Evolutionary conservation across 2,113 vertebrate species (phyloP).

Genomic region (Oceanodroma tethys): DNA sequence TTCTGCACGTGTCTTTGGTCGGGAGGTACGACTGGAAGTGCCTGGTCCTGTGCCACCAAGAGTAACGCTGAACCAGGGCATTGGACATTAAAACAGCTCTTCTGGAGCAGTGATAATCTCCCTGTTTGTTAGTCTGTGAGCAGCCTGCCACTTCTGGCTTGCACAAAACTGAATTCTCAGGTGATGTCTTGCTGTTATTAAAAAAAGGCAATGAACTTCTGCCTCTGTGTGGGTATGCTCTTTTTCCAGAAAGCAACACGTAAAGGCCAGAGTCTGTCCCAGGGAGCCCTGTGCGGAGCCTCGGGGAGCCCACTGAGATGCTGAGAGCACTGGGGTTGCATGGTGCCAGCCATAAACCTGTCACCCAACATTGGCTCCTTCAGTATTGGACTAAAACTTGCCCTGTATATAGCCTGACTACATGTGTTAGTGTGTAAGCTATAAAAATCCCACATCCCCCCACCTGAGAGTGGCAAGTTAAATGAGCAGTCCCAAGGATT

Average conservation of each 20-base stretch:
- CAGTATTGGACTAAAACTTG: not conserved
- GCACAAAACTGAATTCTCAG: not conserved
- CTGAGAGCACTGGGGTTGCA: not conserved
- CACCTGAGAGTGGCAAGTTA: not conserved
- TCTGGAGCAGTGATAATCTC: not conserved
- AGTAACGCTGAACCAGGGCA: not conserved
- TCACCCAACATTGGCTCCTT: not conserved
- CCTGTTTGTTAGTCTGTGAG: not conserved
- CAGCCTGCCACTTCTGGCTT: not conserved
- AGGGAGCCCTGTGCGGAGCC: not conserved
- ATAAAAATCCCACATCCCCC: not conserved
- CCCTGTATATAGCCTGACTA: not conserved
- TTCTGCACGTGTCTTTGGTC: not conserved
- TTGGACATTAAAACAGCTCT: not conserved
- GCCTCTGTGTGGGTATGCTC: not conserved
- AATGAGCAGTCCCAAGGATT: not conserved
- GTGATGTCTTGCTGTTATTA: not conserved
- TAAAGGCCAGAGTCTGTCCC: not conserved
- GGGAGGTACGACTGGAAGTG: not conserved
- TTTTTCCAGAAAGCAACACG: not conserved
- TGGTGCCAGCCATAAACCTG: not conserved
- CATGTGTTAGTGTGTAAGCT: not conserved
- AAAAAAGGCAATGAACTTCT: not conserved
- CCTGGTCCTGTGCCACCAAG: not conserved
- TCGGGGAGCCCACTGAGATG: not conserved